phyloP scores from a whole-genome alignment of 2,797 vertebrate species.

The Chelmon rostratus region DNA sequence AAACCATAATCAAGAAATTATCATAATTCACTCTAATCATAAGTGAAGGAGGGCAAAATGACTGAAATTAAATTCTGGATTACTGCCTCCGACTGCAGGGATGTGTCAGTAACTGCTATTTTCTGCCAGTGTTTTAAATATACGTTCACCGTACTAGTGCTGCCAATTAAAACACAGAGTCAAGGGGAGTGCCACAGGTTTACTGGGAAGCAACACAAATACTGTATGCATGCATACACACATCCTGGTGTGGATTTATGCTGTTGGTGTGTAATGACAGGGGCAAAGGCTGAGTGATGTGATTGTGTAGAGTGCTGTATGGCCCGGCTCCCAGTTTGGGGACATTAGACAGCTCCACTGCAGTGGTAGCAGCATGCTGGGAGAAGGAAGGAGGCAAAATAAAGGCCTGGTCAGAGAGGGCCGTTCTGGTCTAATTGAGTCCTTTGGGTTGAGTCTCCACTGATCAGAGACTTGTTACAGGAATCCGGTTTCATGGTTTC shows the following conservation, averaged over 20 bases:
- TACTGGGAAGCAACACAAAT: constrained; percentile 51
- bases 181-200: constrained; percentile 63
- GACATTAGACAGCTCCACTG: constrained; percentile 74
- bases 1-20: constrained; percentile 88
- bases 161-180: constrained; percentile 74
- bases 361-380: constrained; percentile 65
- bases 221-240: constrained; percentile 25
- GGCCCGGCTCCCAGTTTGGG: constrained; percentile 64
- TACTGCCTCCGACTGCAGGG: constrained; percentile 68
- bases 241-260: constrained; percentile 48
- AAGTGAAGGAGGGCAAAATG: constrained; percentile 79
- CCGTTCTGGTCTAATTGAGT: constrained; percentile 88
- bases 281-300: constrained; percentile 63
- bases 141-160: constrained; percentile 68
- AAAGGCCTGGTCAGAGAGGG: constrained; percentile 78
- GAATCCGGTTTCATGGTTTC: constrained; percentile 89
- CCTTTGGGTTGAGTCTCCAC: constrained; percentile 85
- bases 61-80: constrained; percentile 80
- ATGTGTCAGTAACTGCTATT: constrained; percentile 71
- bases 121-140: constrained; percentile 72
- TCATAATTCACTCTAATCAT: constrained; percentile 88
- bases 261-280: constrained; percentile 60
- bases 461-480: constrained; percentile 89
- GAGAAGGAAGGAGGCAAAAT: constrained; percentile 66
- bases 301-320: constrained; percentile 73